Evolutionary conservation across 2,888 invertebrate species (phyloP), one percentile per base, ranked within the genome.

Genomic region (Cantharis nigra): DNA sequence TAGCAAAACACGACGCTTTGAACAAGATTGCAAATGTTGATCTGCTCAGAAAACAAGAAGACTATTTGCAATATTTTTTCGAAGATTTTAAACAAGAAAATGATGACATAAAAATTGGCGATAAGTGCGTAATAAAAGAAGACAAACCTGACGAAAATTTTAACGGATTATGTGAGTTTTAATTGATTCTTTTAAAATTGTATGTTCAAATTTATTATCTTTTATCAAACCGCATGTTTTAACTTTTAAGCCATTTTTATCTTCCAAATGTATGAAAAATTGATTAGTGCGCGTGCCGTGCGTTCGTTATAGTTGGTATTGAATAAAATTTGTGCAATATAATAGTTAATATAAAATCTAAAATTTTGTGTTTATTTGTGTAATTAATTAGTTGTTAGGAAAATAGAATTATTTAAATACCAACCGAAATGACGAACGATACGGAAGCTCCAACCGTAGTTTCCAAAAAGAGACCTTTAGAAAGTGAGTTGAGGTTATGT

Each of bases 401-500:
- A n/a, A 2, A n/a, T 3, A 9, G n/a, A 49, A n/a, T 49, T 49
- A 49, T n/a, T 49, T 7, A 49, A 49, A 70, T 69, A 16, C 10
- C 16, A 28, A 30, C 11, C 18, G 70, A 14, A 28, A 75, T 75
- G 75, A 70, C 75, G 7, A 75, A 75, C 49, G 75, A 75, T 49
- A 75, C 28, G 23, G 75, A 71, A 30, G 49, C 65, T 64, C 14
- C 26, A 11, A 64, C 11, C 49, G n/a, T n/a, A 3, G 49, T 49
- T 26, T 9, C 65, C 3, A 75, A 75, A 65, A 75, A 75, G 18
- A 30, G 75, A 70, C 70, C 64, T 5, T 64, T 70, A 23, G 70
- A 70, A 30, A 70, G 75, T 75, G 33, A 30, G 70, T 74, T 69
- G 16, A 75, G 75, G 75, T 75, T 75, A 75, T 30, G 63, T 65